Base-by-base conservation (phyloP, 92 coral and sea anemone genomes). In the Paramuricea clavata region DNA sequence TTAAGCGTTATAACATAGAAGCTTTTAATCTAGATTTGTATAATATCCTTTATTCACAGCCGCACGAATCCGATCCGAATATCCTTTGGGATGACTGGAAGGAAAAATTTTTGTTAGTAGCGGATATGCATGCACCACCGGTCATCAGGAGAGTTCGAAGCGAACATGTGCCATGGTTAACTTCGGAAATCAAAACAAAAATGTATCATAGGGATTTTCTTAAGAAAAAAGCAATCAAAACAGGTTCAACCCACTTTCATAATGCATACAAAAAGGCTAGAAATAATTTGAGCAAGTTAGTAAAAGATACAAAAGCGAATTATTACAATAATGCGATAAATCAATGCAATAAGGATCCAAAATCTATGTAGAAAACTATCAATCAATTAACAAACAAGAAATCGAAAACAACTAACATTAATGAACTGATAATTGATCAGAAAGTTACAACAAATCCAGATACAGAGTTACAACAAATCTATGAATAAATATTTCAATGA, bases 101-200 rank as follows among this genome's bases (percentile, higher is more conserved):
- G 16, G 52, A 5, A 47, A 47, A 47, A 47, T 47, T 47, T 12
- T 47, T 47, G 52, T 12, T 47, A 47, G 52, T 47, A 47, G 52
- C 52, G 52, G 52, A 47, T 47, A 47, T 47, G 52, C 74, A 68
- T 68, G 74, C 74, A 23, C 74, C 74, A 2, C 33, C 34, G 21
- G 39, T 26, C 39, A 68, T 30, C 25, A 25, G 74, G 39, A 68
- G 12, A 30, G 74, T 68, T 26, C 33, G 39, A 68, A 68, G 39
- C 25, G 74, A 68, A 30, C 39, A 68, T 68, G 74, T 30, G 21
- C n/a, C 74, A 25, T 68, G 74, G 74, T 5, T 68, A 68, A 68
- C 74, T 68, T 28, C 34, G 33, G n/a, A 17, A 28, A 68, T 68
- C 13, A 68, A 68, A 36, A 68, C 22, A 23, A 32, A 30, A 68